Base-by-base conservation (phyloP, 2,888 invertebrate genomes). In the Ormyrus pomaceus region DNA sequence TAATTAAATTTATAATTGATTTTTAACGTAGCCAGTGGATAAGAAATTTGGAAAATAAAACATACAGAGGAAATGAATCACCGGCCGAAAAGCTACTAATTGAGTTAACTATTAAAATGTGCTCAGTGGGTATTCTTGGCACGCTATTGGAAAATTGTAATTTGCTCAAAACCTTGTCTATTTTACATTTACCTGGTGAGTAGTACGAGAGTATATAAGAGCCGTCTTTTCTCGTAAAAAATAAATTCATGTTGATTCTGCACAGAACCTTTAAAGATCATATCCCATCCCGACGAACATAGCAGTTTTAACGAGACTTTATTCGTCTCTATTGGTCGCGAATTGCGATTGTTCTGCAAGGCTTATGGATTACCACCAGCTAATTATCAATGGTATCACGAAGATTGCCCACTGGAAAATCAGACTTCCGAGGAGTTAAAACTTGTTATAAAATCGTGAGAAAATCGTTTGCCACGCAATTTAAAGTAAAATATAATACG, bases 281-380 rank as follows among this genome's bases (percentile, higher is more conserved):
- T 80, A 19, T 77, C 53, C 53, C 87, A 89, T 45, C 89, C 90
- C 4, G 83, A 85, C 46, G 65, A 82, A 8, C 68, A 75, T 56
- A 46, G 66, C 8, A 77, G 76, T 13, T 66, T 46, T 0, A 34
- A 34, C 4, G 66, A 82, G 10, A 66, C 51, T 53, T 73, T 85
- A 46, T 79, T 82, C 64, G 51, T 88, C 65, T 79, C 81, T 2
- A 56, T 88, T 13, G 86, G 86, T 0, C 77, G 83, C 8, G 69
- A 13, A 10, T 73, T 89, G 50, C 80, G 55, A 9, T 83, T 90
- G 7, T 80, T 72, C 2, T 90, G 89, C 51, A 81, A 83, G 84
- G 90, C 89, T 8, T 70, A 48, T 2, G 88, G 90, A 11, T 83
- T 90, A 69, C 90, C 90, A 72, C 86, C 86, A 0, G 89, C 90